Evolutionary conservation across 2,797 vertebrate species (phyloP).

Genomic region (Phoebastria nigripes): DNA sequence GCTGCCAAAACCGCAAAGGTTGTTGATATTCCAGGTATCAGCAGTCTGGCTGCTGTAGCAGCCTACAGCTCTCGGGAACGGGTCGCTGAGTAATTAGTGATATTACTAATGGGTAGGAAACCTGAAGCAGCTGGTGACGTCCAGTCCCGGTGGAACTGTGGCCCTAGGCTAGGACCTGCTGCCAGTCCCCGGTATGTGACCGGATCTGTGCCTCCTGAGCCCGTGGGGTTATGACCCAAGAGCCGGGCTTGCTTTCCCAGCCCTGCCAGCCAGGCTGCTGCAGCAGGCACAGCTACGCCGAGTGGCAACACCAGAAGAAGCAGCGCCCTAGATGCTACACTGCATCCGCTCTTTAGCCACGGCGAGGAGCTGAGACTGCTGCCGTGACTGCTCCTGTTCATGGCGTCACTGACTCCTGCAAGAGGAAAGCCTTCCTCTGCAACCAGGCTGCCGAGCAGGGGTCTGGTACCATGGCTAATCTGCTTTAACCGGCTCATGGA

Average conservation of each 20-base stretch:
- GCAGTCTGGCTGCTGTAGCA: neutral
- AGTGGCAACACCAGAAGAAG: neutral
- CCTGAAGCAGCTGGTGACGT: neutral
- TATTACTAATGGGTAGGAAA: neutral
- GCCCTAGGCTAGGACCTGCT: neutral
- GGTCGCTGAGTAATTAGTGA: neutral
- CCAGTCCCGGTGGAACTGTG: neutral
- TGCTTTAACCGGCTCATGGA: neutral
- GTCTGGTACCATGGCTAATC: neutral
- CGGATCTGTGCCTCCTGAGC: neutral
- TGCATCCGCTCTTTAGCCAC: neutral
- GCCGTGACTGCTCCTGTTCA: neutral
- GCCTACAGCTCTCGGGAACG: neutral
- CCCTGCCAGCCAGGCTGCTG: neutral
- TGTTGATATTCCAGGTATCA: neutral
- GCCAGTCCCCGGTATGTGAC: neutral
- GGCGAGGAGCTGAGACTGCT: neutral
- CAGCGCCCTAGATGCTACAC: neutral
- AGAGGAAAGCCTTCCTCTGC: neutral
- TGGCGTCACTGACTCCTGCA: neutral
- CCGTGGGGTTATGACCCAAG: neutral
- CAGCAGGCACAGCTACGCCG: neutral
- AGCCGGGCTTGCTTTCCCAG: neutral
- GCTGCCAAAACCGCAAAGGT: neutral
- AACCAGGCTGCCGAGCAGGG: neutral